Conservation (phyloP, 2,888 invertebrate genomes). For the Masnerella sp. region DNA sequence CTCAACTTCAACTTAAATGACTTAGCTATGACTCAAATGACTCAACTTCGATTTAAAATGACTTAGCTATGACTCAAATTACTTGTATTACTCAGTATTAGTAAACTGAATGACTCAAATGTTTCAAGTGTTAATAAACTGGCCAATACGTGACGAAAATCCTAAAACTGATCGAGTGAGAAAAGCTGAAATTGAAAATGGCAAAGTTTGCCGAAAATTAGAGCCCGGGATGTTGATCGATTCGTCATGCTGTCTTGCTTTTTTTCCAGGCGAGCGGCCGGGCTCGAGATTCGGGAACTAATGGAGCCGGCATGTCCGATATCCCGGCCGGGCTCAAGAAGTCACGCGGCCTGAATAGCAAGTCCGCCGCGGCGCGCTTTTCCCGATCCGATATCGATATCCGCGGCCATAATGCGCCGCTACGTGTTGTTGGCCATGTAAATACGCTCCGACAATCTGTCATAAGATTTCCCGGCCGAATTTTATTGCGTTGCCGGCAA, state of each 20-base stretch:
- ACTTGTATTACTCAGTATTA: too few relatives aligned
- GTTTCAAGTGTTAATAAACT: too few relatives aligned
- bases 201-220: constrained; percentile 45
- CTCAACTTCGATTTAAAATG: too few relatives aligned
- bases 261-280: constrained; percentile 38
- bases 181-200: constrained; percentile 37
- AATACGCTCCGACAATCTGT: constrained; percentile 15
- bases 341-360: constrained; percentile 60
- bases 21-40: too few relatives aligned
- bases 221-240: constrained; percentile 50
- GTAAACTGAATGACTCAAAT: too few relatives aligned
- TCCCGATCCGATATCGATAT: constrained; percentile 34
- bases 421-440: constrained; percentile 22
- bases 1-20: too few relatives aligned
- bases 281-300: constrained; percentile 58
- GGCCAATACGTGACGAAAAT: too few relatives aligned
- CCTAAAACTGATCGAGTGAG: too few relatives aligned
- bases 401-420: constrained; percentile 13
- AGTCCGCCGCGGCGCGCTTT: constrained; percentile 32
- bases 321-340: constrained; percentile 27
- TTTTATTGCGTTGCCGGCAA: constrained; percentile 2
- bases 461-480: background rate
- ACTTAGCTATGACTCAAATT: too few relatives aligned
- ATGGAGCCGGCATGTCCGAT: constrained; percentile 62
- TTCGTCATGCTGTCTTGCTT: constrained; percentile 55